Evolutionary conservation across 2,888 invertebrate species (phyloP), one percentile per base, ranked within the genome.

Genomic region (Drosophila mettleri): DNA sequence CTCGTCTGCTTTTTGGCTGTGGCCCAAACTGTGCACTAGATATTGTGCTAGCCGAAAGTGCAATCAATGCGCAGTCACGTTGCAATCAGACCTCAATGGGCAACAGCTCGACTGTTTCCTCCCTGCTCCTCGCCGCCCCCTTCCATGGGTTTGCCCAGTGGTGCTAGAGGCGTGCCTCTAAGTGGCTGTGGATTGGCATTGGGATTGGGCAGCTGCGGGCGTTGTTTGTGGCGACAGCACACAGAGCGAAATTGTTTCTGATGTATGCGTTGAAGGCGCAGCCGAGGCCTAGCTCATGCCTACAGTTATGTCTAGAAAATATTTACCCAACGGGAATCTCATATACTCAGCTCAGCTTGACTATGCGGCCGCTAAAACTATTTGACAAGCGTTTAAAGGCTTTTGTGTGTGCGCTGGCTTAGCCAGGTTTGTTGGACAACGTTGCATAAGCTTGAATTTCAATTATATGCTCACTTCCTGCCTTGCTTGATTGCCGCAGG

Each of bases 31-130:
- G n/a, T 41, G 12, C 2, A 7, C 33, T 16, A 20, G 41, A 54
- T 55, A 31, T 9, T 27, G 18, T 18, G 33, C 31, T 22, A 36
- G 14, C 33, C 24, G 31, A 51, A 29, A 49, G 53, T 67, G 67
- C 54, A 72, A 67, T 72, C 67, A 72, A 59, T 55, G 67, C 68
- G 22, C 36, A 72, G 72, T 51, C 72, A 72, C 72, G 67, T 67
- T 55, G 70, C 70, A 62, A 54, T 58, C 70, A 69, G 49, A 45
- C 12, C 34, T 33, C 45, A 41, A 31, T n/a, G 54, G 51, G 20
- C 24, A 34, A n/a, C 20, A 14, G 34, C 41, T 10, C 52, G 36
- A 8, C 29, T 22, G 22, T 2, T 3, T 18, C n/a, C n/a, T n/a
- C n/a, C n/a, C n/a, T n/a, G n/a, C n/a, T n/a, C n/a, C n/a, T n/a